Evolutionary conservation across 2,797 vertebrate species (phyloP), one percentile per base, ranked within the genome.

Genomic region (Glossophaga mutica): DNA sequence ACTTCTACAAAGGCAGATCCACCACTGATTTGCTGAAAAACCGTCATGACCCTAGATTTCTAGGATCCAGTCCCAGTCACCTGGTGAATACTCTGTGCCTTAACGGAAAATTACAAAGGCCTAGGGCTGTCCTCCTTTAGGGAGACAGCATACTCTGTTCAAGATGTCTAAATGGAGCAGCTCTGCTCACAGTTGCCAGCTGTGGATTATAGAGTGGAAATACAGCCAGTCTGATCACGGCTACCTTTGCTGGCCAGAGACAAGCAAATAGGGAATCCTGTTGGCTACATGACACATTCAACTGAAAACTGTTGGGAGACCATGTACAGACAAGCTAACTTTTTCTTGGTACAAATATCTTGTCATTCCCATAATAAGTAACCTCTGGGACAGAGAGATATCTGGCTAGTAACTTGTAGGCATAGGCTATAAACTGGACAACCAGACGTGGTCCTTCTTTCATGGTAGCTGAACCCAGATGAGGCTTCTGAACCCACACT

Each of bases 241-340:
- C 52, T 34, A 4, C 32, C 57, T 21, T n/a, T 57, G 55, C 55
- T 57, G 21, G 55, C 68, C 16, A 67, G 73, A 55, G 19, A 62
- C 32, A 7, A 93, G 73, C 73, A 24, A 32, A 68, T 11, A n/a
- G 14, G 46, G 22, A 26, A n/a, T 19, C 15, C 77, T 68, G 18
- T 68, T 19, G 68, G 78, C 37, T 39, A 1, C 46, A 5, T 3
- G 14, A 29, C 39, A 3, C 10, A 6, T 76, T 59, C 37, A 34
- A 15, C 24, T 15, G 46, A 67, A 21, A 87, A 21, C 21, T 8
- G 32, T 32, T 4, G 7, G 39, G 21, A 87, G 50, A 10, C 86
- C n/a, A 11, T 1, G 12, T 14, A 22, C 44, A 52, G 34, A 48
- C n/a, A 21, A n/a, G 15, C 29, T 0, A n/a, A n/a, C 0, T 32